Evolutionary conservation across 2,113 vertebrate genomes (phyloP).

Genomic region (Chroicocephalus ridibundus): DNA sequence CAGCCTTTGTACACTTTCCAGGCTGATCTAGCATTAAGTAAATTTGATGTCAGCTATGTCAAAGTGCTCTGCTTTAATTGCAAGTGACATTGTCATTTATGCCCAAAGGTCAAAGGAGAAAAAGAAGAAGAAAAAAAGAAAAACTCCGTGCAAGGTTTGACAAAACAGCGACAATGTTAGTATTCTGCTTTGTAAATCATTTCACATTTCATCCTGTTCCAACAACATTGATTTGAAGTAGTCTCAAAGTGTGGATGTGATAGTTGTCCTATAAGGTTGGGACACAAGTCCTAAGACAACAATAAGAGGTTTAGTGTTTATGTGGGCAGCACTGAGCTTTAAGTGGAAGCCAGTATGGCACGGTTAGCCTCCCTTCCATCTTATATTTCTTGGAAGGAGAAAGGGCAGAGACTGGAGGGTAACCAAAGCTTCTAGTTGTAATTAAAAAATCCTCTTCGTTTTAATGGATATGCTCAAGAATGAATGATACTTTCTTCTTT

Average conservation of each 20-base stretch:
- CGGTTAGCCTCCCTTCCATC: rapidly evolving
- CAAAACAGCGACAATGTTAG: background rate
- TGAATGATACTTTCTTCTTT: background rate
- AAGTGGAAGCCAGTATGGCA: background rate
- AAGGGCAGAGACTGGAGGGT: background rate
- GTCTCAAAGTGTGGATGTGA: background rate
- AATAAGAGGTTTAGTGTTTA: background rate
- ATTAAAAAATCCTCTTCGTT: background rate
- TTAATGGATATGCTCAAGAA: background rate
- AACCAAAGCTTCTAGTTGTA: background rate
- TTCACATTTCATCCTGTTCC: background rate
- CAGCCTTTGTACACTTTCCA: background rate
- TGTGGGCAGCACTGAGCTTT: background rate
- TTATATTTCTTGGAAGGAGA: background rate
- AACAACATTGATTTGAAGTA: background rate
- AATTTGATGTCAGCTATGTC: constrained; percentile 43
- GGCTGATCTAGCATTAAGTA: constrained; percentile 33
- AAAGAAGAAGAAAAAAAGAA: background rate
- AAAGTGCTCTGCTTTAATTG: constrained; percentile 13
- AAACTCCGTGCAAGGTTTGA: background rate
- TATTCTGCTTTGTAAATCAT: background rate
- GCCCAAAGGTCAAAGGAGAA: background rate
- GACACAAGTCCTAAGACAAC: background rate
- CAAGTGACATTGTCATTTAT: background rate
- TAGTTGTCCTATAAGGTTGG: background rate